Conservation (phyloP, 2,888 invertebrate genomes). For the Rhopalosiphum nymphaeae region DNA sequence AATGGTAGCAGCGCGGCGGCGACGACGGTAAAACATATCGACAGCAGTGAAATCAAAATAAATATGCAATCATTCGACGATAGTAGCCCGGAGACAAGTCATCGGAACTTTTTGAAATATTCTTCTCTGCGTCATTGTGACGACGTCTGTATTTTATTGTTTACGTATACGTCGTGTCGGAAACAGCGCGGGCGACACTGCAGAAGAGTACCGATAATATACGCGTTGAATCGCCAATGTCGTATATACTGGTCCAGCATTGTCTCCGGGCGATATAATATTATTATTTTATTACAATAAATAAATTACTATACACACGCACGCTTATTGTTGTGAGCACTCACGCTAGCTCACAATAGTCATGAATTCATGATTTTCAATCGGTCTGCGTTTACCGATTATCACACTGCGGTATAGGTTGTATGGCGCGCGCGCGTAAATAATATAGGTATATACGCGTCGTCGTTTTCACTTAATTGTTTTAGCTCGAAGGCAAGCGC, state of each 20-base stretch:
- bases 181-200: background rate
- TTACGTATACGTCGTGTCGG: background rate
- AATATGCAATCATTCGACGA: background rate
- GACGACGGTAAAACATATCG: background rate
- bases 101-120: background rate
- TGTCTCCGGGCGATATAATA: background rate
- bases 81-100: slow-evolving; percentile 13
- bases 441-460: background rate
- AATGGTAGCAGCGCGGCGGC: background rate
- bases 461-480: slow-evolving; percentile 56
- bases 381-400: background rate
- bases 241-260: background rate
- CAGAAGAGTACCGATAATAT: background rate
- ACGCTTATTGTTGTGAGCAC: background rate
- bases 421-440: background rate
- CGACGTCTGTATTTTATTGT: background rate
- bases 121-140: background rate
- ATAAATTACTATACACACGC: background rate
- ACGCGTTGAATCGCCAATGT: background rate
- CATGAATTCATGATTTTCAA: background rate
- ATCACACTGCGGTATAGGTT: background rate
- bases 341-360: background rate
- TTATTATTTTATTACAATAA: background rate
- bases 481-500: slow-evolving; percentile 38
- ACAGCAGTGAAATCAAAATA: background rate